Percentiles rank a stretch among this genome's conserved stretches.
Conservation (phyloP, 2,888 invertebrate genomes). For the Clistopyga incitator region DNA sequence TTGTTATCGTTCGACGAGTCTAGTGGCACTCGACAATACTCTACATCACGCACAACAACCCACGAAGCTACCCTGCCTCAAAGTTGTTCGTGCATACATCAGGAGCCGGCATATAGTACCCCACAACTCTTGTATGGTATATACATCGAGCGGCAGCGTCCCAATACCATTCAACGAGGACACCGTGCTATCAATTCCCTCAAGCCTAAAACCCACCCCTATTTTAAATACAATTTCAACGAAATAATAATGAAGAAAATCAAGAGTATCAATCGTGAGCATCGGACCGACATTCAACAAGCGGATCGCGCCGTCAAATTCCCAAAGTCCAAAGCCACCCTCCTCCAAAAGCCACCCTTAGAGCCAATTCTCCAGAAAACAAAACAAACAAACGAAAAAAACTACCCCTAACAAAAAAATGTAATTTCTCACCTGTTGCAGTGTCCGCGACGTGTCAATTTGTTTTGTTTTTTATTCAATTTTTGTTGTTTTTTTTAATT, state of each 20-base stretch:
- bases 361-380: no score
- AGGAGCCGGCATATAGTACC: background rate
- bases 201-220: background rate
- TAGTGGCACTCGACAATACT: conserved; percentile 10
- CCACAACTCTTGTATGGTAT: background rate
- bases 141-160: background rate
- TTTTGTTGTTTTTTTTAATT: background rate
- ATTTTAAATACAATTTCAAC: background rate
- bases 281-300: no score
- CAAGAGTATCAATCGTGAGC: no score
- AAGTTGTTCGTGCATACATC: conserved; percentile 17
- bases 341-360: background rate
- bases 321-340: background rate
- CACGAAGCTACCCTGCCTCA: background rate
- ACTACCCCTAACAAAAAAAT: background rate
- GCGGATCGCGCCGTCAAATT: background rate
- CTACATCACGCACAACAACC: background rate
- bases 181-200: background rate
- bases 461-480: background rate
- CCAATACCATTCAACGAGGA: background rate
- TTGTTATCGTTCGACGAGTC: conserved; percentile 23
- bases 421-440: conserved; percentile 32
- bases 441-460: background rate
- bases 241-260: background rate
- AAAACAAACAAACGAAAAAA: no score